These are phyloP conservation scores for Apodemus agrarius DNA, from an alignment of 2,797 vertebrate genomes.

Conservation along the genomic window DNA sequence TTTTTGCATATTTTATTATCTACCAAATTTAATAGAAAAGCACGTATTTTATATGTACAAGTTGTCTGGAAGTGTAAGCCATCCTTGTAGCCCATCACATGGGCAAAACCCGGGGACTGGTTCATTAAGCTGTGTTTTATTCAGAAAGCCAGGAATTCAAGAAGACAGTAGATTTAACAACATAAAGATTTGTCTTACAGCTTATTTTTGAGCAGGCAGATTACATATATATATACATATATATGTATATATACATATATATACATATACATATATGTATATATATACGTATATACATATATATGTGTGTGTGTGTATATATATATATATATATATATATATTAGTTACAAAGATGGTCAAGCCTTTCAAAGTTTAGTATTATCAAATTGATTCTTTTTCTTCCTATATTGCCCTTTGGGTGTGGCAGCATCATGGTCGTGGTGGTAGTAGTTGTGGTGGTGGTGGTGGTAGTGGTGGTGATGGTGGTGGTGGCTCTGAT, in stretches of 20 bases:
- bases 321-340: no score
- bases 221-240: no score
- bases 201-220: background rate
- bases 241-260: no score
- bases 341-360: background rate
- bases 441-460: no score
- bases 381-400: background rate
- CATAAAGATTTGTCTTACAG: background rate
- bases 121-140: background rate
- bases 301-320: no score
- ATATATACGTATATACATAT: no score
- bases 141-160: background rate
- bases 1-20: slow-evolving; percentile 4
- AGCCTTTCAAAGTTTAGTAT: background rate
- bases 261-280: no score
- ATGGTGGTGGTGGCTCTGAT: background rate
- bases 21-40: background rate
- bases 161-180: background rate
- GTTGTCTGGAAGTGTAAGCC: background rate
- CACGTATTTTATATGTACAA: background rate
- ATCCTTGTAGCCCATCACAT: background rate
- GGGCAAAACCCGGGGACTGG: background rate
- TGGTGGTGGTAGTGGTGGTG: no score
- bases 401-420: background rate
- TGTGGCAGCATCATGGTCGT: background rate